Conservation (phyloP, 1,140 invertebrate genomes). For the Helicorthomorpha holstii region DNA sequence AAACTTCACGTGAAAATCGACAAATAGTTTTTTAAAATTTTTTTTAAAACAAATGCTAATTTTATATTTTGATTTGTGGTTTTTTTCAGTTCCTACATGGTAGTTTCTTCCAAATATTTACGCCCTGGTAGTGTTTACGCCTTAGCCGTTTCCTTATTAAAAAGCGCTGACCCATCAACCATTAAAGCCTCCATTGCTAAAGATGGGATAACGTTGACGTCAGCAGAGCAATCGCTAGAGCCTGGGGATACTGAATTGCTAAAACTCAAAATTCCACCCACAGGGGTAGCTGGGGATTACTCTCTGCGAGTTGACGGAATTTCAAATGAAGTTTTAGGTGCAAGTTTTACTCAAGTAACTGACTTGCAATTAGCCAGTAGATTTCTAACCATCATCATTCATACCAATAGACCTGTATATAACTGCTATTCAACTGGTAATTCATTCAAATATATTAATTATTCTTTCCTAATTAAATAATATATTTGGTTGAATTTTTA, state of each 20-base stretch:
- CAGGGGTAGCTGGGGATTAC: slow-evolving; percentile 21
- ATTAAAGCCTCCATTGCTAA: background rate
- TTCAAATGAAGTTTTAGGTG: slow-evolving; percentile 20
- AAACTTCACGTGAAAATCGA: no score
- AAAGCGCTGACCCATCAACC: background rate
- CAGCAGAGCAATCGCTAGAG: background rate
- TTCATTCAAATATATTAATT: background rate
- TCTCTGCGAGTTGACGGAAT: slow-evolving; percentile 27
- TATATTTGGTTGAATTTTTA: background rate
- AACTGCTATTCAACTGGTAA: slow-evolving; percentile 25
- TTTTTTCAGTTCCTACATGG: background rate
- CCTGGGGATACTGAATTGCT: background rate
- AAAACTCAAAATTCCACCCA: slow-evolving; percentile 18
- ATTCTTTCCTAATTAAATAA: background rate
- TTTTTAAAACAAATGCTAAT: no score
- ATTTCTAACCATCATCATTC: slow-evolving; percentile 31
- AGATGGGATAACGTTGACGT: background rate
- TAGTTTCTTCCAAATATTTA: background rate
- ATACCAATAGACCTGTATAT: slow-evolving; percentile 29
- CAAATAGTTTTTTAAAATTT: no score
- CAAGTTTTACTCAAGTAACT: slow-evolving; percentile 25
- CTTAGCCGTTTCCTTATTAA: background rate
- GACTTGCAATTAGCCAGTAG: slow-evolving; percentile 23
- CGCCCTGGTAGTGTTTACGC: background rate
- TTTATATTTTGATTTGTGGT: no score